Conservation (phyloP, 2,888 invertebrate genomes). For the Sphaerophoria taeniata region DNA sequence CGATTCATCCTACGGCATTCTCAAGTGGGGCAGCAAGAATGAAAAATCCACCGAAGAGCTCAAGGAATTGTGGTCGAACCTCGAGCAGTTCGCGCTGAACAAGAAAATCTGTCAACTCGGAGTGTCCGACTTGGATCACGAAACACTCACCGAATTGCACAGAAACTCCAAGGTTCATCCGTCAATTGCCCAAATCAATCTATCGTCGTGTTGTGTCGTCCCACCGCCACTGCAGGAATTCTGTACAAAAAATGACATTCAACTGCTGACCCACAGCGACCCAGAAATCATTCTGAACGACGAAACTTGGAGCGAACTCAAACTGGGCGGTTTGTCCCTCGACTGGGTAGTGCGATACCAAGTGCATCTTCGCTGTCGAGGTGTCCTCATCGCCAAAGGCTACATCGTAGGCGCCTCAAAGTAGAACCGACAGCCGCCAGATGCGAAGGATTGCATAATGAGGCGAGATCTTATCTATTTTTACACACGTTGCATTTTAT, state of each 20-base stretch:
- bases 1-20: constrained; percentile 77
- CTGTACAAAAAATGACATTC: constrained; percentile 95
- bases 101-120: constrained; percentile 90
- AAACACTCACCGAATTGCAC: constrained; percentile 89
- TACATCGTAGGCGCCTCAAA: constrained; percentile 86
- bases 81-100: constrained; percentile 88
- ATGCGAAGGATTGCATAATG: constrained; percentile 59
- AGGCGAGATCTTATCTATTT: constrained; percentile 57
- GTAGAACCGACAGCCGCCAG: neutral
- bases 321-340: constrained; percentile 84
- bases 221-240: constrained; percentile 95
- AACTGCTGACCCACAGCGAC: constrained; percentile 97
- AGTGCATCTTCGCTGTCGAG: constrained; percentile 94
- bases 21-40: constrained; percentile 84
- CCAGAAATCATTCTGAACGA: constrained; percentile 85
- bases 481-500: constrained; percentile 69
- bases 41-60: constrained; percentile 85
- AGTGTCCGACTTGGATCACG: constrained; percentile 94
- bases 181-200: constrained; percentile 95
- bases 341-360: constrained; percentile 94
- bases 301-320: constrained; percentile 85
- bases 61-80: constrained; percentile 89
- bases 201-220: constrained; percentile 96
- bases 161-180: constrained; percentile 92
- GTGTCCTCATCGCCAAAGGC: constrained; percentile 95